phyloP scores from a whole-genome alignment of 2,797 vertebrate genomes.

The Holocentrus rufus region DNA sequence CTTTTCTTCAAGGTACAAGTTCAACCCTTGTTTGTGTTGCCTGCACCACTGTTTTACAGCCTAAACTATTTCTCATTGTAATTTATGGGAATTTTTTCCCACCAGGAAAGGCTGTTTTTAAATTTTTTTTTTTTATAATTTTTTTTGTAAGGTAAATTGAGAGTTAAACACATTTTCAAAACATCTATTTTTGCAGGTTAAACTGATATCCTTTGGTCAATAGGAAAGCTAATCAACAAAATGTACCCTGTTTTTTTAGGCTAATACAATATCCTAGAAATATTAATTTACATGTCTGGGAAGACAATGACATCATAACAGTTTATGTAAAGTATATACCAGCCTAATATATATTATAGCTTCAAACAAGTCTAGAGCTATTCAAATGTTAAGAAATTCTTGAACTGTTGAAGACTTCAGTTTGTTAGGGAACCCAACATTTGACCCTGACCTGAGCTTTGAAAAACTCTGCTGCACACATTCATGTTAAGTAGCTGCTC shows the following conservation, averaged over 20 bases:
- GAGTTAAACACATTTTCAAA: not conserved
- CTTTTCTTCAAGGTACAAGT: constrained; percentile 92
- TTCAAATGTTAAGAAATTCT: not conserved
- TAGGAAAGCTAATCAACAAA: no score
- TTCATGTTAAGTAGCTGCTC: not conserved
- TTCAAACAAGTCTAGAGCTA: not conserved
- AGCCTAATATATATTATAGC: not conserved
- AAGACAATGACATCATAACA: no score
- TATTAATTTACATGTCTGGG: no score
- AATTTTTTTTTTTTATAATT: not conserved
- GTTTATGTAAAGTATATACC: no score
- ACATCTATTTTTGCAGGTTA: no score
- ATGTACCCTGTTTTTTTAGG: no score
- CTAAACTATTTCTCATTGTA: not conserved
- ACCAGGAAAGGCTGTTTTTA: not conserved
- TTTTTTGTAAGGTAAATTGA: not conserved
- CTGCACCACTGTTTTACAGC: not conserved
- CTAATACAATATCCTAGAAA: no score
- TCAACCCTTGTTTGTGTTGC: not conserved
- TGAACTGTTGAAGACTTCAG: no score
- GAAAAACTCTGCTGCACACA: not conserved
- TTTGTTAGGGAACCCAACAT: not conserved
- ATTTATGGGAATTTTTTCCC: not conserved
- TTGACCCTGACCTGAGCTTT: not conserved
- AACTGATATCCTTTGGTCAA: no score